Conservation (phyloP, 2,888 invertebrate species). For the Drosophila borealis region DNA sequence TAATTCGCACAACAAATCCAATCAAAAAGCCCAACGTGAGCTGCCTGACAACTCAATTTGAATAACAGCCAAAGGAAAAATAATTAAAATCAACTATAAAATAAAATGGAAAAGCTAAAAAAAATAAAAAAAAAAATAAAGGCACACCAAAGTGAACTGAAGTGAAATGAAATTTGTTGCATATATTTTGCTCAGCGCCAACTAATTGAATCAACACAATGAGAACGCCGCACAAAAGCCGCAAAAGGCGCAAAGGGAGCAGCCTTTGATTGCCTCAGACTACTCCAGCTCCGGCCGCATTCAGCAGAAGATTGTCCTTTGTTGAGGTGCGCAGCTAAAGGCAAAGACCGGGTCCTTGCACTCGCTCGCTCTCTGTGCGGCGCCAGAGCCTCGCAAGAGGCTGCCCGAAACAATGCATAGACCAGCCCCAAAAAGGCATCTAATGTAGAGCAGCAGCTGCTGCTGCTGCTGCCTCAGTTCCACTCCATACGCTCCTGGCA, state of each 20-base stretch:
- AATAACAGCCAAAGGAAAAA: conserved; percentile 42
- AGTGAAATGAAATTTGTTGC: conserved; percentile 50
- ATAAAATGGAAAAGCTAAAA: conserved; percentile 16
- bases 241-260: conserved; percentile 23
- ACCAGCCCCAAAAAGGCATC: conserved; percentile 42
- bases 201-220: conserved; percentile 79
- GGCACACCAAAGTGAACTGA: conserved; percentile 16
- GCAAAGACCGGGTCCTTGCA: conserved; percentile 74
- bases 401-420: conserved; percentile 43
- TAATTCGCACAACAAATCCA: conserved; percentile 54
- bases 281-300: conserved; percentile 19
- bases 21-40: conserved; percentile 58
- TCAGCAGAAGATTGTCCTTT: conserved; percentile 38
- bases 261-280: conserved; percentile 52
- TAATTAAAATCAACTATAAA: conserved; percentile 65
- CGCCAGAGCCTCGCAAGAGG: conserved; percentile 10
- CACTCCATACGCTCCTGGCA: conserved; percentile 34
- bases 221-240: conserved; percentile 48
- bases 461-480: conserved; percentile 21
- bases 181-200: conserved; percentile 54
- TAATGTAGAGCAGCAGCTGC: conserved; percentile 42
- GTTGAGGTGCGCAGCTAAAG: conserved; percentile 57
- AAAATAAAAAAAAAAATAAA: not conserved
- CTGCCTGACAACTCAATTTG: conserved; percentile 55
- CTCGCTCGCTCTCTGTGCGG: conserved; percentile 38